Evolutionary conservation across 2,888 invertebrate species (phyloP), one percentile per base, ranked within the genome.

Genomic region (Coenonympha glycerion): DNA sequence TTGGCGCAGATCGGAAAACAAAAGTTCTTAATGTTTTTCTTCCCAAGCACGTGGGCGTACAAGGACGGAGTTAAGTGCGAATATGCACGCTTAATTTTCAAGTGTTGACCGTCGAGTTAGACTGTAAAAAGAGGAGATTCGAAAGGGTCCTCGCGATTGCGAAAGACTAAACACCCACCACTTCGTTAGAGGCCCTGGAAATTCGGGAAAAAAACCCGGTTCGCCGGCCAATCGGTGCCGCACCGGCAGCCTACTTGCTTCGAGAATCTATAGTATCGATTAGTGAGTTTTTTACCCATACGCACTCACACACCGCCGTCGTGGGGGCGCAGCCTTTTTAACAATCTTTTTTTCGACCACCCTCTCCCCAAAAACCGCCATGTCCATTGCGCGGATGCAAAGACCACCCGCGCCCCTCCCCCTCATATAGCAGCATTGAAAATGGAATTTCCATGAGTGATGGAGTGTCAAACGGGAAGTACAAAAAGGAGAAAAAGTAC

Each of bases 401-500:
- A 86, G 84, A 81, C 84, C 86, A 77, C 83, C 85, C 80, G 72
- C 66, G 67, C 54, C 73, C 74, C 77, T 79, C 65, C 75, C 79
- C 75, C 79, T 76, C 79, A 74, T 76, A 79, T 76, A 79, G 73
- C 82, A 80, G 81, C 85, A 85, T 85, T 85, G 84, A 86, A 86
- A 87, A 86, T 86, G 87, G 87, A 86, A 86, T 87, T 87, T 87
- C 86, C 87, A 83, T 87, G 87, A 87, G 84, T 87, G 87, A 87
- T 87, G 87, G 86, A 87, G 86, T 87, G 87, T 86, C 87, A 87
- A 86, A 86, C 85, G 84, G 76, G 78, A 84, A 80, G 79, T 79
- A 81, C 74, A 83, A 86, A 86, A 86, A 84, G 79, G 80, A 86
- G 84, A 81, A 86, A 87, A 86, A 83, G 80, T 77, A 79, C 78